A percentile compares a stretch with the other conserved stretches of the same genome.
Evolutionary conservation across 1,140 invertebrate genomes (phyloP).

Genomic region (Pectinophora gossypiella): DNA sequence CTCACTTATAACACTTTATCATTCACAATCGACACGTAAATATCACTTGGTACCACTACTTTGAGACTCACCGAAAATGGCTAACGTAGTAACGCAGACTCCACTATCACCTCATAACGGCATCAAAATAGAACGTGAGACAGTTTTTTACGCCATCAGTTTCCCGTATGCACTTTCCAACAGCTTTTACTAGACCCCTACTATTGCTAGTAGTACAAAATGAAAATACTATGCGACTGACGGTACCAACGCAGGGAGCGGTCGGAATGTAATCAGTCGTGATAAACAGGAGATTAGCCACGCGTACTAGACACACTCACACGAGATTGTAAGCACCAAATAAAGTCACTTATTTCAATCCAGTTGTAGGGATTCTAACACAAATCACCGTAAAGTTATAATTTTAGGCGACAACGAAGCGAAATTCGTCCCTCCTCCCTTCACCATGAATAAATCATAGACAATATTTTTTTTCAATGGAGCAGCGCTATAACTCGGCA

Average conservation of each 20-base stretch:
- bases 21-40: slow-evolving; percentile 50
- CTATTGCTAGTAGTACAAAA: slow-evolving; percentile 70
- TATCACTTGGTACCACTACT: slow-evolving; percentile 38
- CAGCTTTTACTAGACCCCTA: slow-evolving; percentile 71
- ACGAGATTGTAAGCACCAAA: slow-evolving; percentile 38
- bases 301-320: slow-evolving; percentile 32
- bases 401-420: slow-evolving; percentile 66
- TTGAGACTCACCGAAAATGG: slow-evolving; percentile 57
- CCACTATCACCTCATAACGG: slow-evolving; percentile 40
- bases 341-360: slow-evolving; percentile 51
- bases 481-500: background rate
- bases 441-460: slow-evolving; percentile 63
- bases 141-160: slow-evolving; percentile 65
- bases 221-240: slow-evolving; percentile 69
- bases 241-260: slow-evolving; percentile 68
- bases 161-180: slow-evolving; percentile 71
- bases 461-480: slow-evolving; percentile 18
- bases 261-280: slow-evolving; percentile 54
- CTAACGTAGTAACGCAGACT: slow-evolving; percentile 13
- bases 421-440: slow-evolving; percentile 68
- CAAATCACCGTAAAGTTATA: slow-evolving; percentile 51
- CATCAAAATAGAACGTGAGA: slow-evolving; percentile 61
- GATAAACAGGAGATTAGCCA: slow-evolving; percentile 27
- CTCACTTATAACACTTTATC: slow-evolving; percentile 32
- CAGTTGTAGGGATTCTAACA: slow-evolving; percentile 41